Base-by-base conservation (phyloP, 1,140 invertebrate genomes). In the Zaprionus lachaisei region DNA sequence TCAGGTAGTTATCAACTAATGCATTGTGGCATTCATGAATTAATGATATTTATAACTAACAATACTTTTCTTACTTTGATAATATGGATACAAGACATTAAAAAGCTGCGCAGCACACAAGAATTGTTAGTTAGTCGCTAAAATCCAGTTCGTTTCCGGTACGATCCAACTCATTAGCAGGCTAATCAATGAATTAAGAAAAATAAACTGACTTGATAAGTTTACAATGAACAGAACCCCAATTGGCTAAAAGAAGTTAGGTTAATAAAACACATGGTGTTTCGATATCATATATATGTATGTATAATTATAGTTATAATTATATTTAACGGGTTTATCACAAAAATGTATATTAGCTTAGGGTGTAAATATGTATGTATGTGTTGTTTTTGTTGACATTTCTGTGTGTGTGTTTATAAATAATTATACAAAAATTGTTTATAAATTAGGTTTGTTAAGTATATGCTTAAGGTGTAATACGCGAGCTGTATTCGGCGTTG, bases 281-380 rank as follows among this genome's bases (percentile, higher is more conserved):
- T 68, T 65, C 63, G 58, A 63, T 81, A 80, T 77, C 79, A 85
- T 81, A 82, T 81, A 79, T 78, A 44, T 47, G 38, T 47, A 47
- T 47, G 41, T 47, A 47, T 47, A 47, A 47, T 34, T 34, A 34
- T 34, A 34, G 20, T 72, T 72, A 49, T 75, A 74, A 65, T 83
- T 86, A 74, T 78, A 77, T 69, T 89, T 84, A 84, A 89, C 75
- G 81, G 76, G 66, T 87, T 87, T 87, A 87, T 87, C 84, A 87
- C 84, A 87, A 89, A 87, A 89, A 87, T 89, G 57, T 81, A 89
- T 87, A 56, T 77, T 89, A 81, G 44, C 83, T 90, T 87, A 87
- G 56, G 37, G 63, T 78, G 55, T 83, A 72, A 67, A 76, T 76
- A 72, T 76, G 28, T 74, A 51, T 61, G 49, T 65, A 65, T 82